These are phyloP conservation scores for Pogonocherus hispidulus DNA, from an alignment of 2,888 invertebrate species.

Conservation along the genomic window DNA sequence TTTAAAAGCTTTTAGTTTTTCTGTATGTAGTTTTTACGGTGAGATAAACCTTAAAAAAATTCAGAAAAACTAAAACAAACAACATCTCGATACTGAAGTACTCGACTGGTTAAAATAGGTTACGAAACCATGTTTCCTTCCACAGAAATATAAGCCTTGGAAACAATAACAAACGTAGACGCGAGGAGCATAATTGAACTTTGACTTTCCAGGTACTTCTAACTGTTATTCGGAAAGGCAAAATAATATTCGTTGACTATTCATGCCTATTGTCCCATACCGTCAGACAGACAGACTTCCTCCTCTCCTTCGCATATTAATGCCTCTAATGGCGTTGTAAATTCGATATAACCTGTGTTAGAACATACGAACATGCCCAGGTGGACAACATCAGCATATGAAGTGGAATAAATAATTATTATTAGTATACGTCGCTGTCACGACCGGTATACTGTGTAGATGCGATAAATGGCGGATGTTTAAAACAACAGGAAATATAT, in stretches of 20 bases:
- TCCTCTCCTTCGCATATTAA: neutral
- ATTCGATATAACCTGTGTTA: no score
- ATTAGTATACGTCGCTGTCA: neutral
- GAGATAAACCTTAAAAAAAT: no score
- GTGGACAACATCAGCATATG: neutral
- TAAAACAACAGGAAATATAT: neutral
- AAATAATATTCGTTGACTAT: neutral
- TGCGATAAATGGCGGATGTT: neutral
- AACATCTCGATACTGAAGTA: no score
- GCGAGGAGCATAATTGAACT: neutral
- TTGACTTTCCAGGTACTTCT: neutral
- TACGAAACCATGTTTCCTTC: no score
- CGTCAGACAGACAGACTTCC: neutral
- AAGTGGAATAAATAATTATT: neutral
- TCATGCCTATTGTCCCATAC: neutral
- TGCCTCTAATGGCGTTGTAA: neutral
- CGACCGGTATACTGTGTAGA: neutral
- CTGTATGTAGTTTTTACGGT: no score
- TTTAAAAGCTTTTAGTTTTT: no score
- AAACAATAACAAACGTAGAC: neutral
- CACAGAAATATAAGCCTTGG: no score
- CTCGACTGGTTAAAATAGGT: no score
- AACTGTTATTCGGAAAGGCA: neutral
- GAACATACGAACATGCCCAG: neutral
- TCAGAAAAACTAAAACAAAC: no score